Evolutionary conservation across 2,113 vertebrate species (phyloP).

Genomic region (Apteryx owenii): DNA sequence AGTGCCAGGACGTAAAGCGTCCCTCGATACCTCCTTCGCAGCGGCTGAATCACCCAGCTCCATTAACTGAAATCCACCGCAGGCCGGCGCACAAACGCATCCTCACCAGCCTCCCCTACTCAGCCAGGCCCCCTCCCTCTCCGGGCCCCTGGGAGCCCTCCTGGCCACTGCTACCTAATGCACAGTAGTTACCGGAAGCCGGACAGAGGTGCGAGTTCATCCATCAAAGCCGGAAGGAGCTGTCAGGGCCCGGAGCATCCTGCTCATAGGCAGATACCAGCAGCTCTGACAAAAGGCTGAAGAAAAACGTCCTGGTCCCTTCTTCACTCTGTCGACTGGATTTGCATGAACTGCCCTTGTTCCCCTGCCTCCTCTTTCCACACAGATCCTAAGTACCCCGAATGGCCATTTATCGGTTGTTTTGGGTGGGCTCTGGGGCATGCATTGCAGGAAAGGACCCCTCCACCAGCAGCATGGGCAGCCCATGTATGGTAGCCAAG

Average conservation of each 20-base stretch:
- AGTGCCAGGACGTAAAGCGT: background rate
- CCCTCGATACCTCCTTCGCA: background rate
- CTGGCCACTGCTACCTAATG: background rate
- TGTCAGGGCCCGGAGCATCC: background rate
- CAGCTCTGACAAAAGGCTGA: rapidly evolving
- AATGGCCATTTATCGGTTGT: rapidly evolving
- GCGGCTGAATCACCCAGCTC: background rate
- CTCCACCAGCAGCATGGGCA: background rate
- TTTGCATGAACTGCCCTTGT: background rate
- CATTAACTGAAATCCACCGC: background rate
- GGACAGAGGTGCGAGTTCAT: background rate
- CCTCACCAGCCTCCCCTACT: background rate
- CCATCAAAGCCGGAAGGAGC: background rate
- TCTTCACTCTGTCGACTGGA: background rate
- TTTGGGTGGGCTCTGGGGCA: background rate
- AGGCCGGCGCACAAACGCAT: background rate
- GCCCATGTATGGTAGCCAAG: background rate
- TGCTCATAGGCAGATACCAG: rapidly evolving
- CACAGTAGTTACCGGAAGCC: conserved; percentile 21
- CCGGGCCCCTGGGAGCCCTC: background rate
- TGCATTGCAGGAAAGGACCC: background rate
- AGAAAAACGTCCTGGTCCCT: background rate
- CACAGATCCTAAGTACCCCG: background rate
- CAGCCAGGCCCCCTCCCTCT: background rate
- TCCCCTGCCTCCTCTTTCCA: background rate